Conservation (phyloP, 2,113 vertebrate genomes). For the Laticauda laticaudata region DNA sequence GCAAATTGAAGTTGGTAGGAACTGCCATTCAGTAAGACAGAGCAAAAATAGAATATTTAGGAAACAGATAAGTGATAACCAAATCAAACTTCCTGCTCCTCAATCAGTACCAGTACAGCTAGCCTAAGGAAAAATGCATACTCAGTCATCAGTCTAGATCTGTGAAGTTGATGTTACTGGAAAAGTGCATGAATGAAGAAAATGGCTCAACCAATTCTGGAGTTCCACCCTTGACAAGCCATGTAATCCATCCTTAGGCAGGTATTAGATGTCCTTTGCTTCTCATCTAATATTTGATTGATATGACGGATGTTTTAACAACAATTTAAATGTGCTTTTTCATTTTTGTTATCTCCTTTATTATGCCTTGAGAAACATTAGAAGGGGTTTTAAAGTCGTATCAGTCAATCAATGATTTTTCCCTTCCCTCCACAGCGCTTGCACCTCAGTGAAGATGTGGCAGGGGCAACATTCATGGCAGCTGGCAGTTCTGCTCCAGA, state of each 20-base stretch:
- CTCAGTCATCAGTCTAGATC: neutral
- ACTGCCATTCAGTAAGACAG: neutral
- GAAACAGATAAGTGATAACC: neutral
- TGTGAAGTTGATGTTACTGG: neutral
- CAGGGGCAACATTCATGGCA: conserved; percentile 97
- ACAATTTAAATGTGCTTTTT: neutral
- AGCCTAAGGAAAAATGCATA: neutral
- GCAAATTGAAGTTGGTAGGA: neutral
- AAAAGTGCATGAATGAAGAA: neutral
- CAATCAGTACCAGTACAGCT: neutral
- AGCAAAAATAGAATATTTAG: neutral
- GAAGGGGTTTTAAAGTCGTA: neutral
- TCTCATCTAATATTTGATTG: neutral
- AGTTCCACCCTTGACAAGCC: neutral
- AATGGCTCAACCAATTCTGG: neutral
- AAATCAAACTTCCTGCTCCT: neutral
- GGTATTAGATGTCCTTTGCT: neutral
- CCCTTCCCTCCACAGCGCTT: conserved; percentile 77
- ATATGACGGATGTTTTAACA: neutral
- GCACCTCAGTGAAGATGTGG: conserved; percentile 94
- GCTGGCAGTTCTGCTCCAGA: conserved; percentile 97
- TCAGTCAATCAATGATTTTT: neutral
- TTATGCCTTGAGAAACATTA: neutral
- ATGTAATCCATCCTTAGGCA: neutral
- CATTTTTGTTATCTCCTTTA: neutral